Evolutionary conservation across 2,113 vertebrate species (phyloP).

Genomic region (Tyto alba): DNA sequence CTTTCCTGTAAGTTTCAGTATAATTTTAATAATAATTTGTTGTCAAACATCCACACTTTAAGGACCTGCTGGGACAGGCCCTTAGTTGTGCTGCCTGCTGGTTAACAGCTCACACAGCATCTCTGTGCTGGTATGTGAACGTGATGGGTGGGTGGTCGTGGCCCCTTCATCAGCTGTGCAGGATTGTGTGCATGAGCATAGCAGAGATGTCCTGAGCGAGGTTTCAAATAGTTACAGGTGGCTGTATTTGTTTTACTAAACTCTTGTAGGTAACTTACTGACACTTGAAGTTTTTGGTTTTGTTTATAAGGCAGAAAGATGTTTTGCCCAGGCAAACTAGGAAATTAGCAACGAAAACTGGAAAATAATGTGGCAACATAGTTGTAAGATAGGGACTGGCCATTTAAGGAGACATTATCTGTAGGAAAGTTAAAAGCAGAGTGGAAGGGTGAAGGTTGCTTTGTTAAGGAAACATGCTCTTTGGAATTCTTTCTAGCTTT

Average conservation of each 20-base stretch:
- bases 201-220: not conserved
- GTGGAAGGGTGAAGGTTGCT: not conserved
- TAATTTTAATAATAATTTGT: not conserved
- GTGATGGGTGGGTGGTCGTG: not conserved
- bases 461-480: accelerated
- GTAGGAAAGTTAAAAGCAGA: not conserved
- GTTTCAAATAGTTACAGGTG: not conserved
- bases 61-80: not conserved
- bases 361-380: not conserved
- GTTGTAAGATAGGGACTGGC: not conserved
- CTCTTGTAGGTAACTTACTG: not conserved
- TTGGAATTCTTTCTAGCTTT: not conserved
- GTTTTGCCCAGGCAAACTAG: not conserved
- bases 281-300: not conserved
- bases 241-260: not conserved
- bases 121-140: accelerated
- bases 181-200: not conserved
- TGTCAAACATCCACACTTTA: accelerated
- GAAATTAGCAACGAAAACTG: not conserved
- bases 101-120: not conserved
- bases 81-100: not conserved
- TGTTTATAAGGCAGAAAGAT: not conserved
- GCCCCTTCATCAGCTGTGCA: not conserved
- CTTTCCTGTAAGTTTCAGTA: slow-evolving; percentile 82
- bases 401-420: not conserved